Base-by-base conservation (phyloP, 2,113 vertebrate genomes). In the Podarcis cretensis region DNA sequence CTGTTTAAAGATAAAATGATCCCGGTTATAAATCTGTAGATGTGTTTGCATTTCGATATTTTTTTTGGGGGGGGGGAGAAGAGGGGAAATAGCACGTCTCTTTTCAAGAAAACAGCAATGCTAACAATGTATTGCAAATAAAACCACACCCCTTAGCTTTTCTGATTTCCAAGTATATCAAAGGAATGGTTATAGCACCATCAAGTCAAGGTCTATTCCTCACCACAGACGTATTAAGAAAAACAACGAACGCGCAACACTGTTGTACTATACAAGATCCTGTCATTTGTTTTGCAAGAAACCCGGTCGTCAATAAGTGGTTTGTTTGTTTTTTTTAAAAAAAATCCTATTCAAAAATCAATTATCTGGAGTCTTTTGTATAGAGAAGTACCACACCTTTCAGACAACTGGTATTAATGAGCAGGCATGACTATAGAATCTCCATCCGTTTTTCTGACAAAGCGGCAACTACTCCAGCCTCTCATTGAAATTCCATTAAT, bases 401-500 rank as follows among this genome's bases (percentile, higher is more conserved):
- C 97, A 97, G 93, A 96, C 96, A 97, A 97, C 95, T 96, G 95
- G 95, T 97, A 98, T 97, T 98, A 98, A 97, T 96, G 96, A 97
- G 96, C 94, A 97, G 96, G 97, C 96, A 96, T 94, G 94, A 97
- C 96, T 97, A 98, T 97, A 97, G 97, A 97, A 97, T 97, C 96
- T 95, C 97, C 96, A 98, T 98, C 96, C 94, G 95, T 98, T 98
- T 97, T 97, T 97, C 97, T 97, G 97, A 97, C 97, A 97, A 97
- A 97, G 97, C 96, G 96, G 96, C 96, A 95, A 95, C 96, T 97
- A 96, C 96, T 97, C 95, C 92, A 96, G 95, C 94, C 96, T 93
- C 95, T 97, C 97, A 97, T 97, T 97, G 97, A 97, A 98, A 98
- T 97, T 97, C 97, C 96, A 97, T 98, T 98, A 97, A 98, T 98